phyloP scores from a whole-genome alignment of 1,140 invertebrate genomes.

The Oncopodura yosiiana region DNA sequence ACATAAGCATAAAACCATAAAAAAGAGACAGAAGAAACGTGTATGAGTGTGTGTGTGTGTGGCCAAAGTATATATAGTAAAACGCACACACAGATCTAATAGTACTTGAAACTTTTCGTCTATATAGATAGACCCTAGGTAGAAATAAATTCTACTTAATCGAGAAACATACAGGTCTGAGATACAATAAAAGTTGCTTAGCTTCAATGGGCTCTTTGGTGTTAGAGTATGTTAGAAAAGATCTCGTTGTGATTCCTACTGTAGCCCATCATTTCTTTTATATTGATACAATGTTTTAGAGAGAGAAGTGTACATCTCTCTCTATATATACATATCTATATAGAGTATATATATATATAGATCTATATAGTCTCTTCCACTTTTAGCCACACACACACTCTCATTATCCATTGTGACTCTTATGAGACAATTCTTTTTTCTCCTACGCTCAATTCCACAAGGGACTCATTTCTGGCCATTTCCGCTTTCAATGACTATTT shows the following conservation, averaged over 20 bases:
- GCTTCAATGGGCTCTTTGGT: conserved; percentile 18
- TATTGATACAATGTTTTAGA: not conserved
- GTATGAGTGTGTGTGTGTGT: too few relatives aligned
- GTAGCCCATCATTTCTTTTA: not conserved
- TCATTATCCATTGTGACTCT: conserved; percentile 33
- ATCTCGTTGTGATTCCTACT: not conserved
- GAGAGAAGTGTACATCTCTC: too few relatives aligned
- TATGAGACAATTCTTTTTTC: conserved; percentile 31
- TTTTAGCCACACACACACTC: conserved; percentile 12
- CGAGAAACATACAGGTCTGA: conserved; percentile 34
- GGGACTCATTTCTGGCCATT: conserved; percentile 35
- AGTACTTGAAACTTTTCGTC: too few relatives aligned
- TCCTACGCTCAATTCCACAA: conserved; percentile 27
- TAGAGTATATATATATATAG: not conserved
- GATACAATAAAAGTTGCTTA: conserved; percentile 34
- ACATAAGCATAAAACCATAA: too few relatives aligned
- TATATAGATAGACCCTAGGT: conserved; percentile 33
- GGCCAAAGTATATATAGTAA: too few relatives aligned
- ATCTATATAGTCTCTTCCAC: not conserved
- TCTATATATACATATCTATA: too few relatives aligned
- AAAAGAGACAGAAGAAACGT: too few relatives aligned
- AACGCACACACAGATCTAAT: too few relatives aligned
- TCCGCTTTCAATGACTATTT: conserved; percentile 34
- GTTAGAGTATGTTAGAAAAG: not conserved
- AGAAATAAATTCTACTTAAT: conserved; percentile 36